These are phyloP conservation scores for Lethenteron camtschaticum DNA, from an alignment of 2,113 vertebrate genomes.

Conservation along the genomic window DNA sequence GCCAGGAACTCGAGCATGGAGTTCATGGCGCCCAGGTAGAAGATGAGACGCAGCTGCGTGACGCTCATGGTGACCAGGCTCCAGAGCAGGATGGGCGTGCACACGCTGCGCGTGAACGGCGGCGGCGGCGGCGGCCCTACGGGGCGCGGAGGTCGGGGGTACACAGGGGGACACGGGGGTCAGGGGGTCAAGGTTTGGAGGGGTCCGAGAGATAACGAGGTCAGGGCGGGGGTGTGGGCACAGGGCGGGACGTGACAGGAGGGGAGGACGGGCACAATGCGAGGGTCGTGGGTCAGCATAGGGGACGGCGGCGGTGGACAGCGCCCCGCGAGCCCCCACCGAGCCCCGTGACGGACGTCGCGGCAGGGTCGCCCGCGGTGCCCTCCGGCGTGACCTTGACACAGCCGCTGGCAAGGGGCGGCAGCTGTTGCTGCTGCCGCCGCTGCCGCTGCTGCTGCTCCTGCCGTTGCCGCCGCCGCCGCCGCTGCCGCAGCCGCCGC, in stretches of 20 bases:
- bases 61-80: conserved; percentile 63
- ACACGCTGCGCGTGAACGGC: conserved; percentile 35
- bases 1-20: conserved; percentile 59
- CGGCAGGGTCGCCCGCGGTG: not conserved
- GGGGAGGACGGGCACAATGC: not conserved
- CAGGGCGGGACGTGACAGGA: not conserved
- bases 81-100: conserved; percentile 60
- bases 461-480: too few relatives aligned
- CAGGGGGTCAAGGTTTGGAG: conserved; percentile 5
- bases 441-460: too few relatives aligned
- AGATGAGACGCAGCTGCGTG: conserved; percentile 59
- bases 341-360: not conserved
- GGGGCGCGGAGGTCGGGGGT: conserved; percentile 17
- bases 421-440: too few relatives aligned
- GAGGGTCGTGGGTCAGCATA: not conserved
- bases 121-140: too few relatives aligned
- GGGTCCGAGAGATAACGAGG: not conserved
- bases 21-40: conserved; percentile 76
- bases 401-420: too few relatives aligned
- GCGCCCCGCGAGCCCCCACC: not conserved
- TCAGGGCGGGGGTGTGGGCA: not conserved
- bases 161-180: not conserved
- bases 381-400: too few relatives aligned
- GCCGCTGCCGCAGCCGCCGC: too few relatives aligned
- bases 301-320: not conserved